Conservation (phyloP, 2,113 vertebrate species). For the Podarcis muralis region DNA sequence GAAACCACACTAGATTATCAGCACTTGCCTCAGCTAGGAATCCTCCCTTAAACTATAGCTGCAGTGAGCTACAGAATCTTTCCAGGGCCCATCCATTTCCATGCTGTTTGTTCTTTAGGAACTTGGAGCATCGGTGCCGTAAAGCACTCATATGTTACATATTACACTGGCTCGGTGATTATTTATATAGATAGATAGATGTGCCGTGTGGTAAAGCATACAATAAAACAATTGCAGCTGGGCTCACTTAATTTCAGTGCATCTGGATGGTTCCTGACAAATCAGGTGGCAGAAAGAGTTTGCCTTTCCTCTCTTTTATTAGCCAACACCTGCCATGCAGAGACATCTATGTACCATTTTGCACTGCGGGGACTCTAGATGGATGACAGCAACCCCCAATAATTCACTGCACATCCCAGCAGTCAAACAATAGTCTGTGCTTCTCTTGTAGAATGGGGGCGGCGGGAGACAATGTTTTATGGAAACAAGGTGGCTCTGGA, state of each 20-base stretch:
- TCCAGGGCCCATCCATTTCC: constrained; percentile 42
- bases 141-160: constrained; percentile 8
- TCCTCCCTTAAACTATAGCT: constrained; percentile 25
- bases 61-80: constrained; percentile 26
- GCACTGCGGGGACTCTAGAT: constrained; percentile 3
- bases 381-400: constrained; percentile 12
- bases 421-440: constrained; percentile 1
- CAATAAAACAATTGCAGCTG: constrained; percentile 26
- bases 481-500: not conserved
- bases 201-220: not conserved
- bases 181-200: not conserved
- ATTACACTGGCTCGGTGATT: not conserved
- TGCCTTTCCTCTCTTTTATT: not conserved
- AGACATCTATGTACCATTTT: not conserved
- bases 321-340: not conserved
- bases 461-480: not conserved
- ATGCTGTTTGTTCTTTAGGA: constrained; percentile 21
- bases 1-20: not conserved
- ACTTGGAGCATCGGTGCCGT: not conserved
- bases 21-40: constrained; percentile 1
- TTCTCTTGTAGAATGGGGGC: not conserved
- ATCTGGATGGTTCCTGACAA: constrained; percentile 4
- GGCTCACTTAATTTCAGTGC: constrained; percentile 16
- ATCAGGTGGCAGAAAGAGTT: not conserved
- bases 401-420: not conserved